Evolutionary conservation across 2,797 vertebrate genomes (phyloP).

Genomic region (Cossypha heuglini): DNA sequence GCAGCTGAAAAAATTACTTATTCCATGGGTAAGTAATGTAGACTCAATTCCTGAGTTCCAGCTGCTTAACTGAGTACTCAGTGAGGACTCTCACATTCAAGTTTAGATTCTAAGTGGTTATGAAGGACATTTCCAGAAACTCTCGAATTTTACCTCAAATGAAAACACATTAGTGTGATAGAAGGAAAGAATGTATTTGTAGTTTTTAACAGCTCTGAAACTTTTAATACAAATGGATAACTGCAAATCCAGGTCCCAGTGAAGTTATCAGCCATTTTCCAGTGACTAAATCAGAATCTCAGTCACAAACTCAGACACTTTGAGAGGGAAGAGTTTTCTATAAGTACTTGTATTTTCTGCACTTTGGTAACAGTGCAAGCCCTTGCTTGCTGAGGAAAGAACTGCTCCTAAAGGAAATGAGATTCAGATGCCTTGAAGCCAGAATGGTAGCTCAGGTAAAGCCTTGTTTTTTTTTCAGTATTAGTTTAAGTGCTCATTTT

Average conservation of each 20-base stretch:
- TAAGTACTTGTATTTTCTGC: neutral
- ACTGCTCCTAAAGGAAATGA: neutral
- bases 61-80: neutral
- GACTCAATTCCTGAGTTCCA: neutral
- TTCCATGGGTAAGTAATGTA: neutral
- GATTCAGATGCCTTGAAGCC: neutral
- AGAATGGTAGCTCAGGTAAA: neutral
- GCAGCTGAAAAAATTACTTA: neutral
- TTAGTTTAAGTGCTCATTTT: neutral
- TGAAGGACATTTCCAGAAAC: neutral
- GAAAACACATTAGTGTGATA: neutral
- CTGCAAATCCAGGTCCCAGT: neutral
- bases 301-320: neutral
- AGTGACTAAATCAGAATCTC: neutral
- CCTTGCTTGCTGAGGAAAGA: neutral
- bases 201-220: neutral
- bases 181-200: neutral
- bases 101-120: neutral
- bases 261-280: neutral
- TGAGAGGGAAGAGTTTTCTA: neutral
- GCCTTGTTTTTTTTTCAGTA: accelerated
- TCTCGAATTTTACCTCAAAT: neutral
- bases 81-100: neutral
- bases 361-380: neutral
- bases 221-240: neutral